Conservation (phyloP, 2,113 vertebrate species). For the Oryzias celebensis region DNA sequence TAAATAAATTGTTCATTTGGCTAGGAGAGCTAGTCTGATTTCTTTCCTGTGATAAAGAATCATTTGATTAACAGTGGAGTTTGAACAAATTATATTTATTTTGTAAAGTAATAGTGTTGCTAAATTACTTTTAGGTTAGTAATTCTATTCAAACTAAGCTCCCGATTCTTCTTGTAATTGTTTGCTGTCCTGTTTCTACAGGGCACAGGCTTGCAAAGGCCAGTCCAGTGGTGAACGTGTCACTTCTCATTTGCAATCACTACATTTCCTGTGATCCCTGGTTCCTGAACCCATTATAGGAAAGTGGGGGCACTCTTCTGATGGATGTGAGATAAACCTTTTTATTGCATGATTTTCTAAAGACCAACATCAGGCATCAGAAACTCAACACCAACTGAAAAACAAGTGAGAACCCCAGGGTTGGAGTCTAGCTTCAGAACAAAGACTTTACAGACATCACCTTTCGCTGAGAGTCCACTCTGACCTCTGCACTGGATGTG, state of each 20-base stretch:
- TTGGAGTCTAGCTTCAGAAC: conserved; percentile 41
- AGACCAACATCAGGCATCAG: conserved; percentile 1
- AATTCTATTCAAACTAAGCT: no score
- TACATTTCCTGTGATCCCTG: conserved; percentile 9
- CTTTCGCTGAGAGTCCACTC: conserved; percentile 9
- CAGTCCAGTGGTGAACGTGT: conserved; percentile 55
- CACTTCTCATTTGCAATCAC: conserved; percentile 1
- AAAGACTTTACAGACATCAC: conserved; percentile 40
- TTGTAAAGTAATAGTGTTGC: no score
- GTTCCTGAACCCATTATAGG: conserved; percentile 12
- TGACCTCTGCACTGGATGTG: conserved; percentile 26
- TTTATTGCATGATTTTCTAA: conserved; percentile 11
- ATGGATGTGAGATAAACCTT: conserved; percentile 26
- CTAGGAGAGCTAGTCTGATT: no score
- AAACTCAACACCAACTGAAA: conserved; percentile 11
- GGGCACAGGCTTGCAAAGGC: conserved; percentile 43
- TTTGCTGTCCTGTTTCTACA: conserved; percentile 9
- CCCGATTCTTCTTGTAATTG: neutral
- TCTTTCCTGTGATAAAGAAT: no score
- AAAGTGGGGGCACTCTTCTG: conserved; percentile 1
- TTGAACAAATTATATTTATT: no score
- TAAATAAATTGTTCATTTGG: no score
- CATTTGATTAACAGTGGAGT: no score
- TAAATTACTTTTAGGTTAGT: no score
- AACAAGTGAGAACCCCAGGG: neutral